A percentile compares a stretch with the other conserved stretches of the same genome.
Evolutionary conservation across 1,140 invertebrate species (phyloP).

Genomic region (Tetramorium parvispinum): DNA sequence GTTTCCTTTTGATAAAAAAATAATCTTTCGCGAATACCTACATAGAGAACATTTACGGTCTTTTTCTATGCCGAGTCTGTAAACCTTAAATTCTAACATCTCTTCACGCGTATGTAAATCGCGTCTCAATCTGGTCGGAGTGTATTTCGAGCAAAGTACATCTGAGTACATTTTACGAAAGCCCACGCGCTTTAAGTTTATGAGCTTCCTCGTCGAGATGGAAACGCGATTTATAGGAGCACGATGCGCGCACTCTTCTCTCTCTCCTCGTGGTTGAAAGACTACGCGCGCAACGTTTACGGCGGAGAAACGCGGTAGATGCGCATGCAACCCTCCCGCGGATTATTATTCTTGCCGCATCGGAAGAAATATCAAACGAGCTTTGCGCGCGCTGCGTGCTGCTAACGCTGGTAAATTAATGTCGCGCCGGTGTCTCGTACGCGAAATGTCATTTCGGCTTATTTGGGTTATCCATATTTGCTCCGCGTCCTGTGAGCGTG

Average conservation of each 20-base stretch:
- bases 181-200: conserved; percentile 56
- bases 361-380: conserved; percentile 59
- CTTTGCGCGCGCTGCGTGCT: conserved; percentile 38
- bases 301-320: not conserved
- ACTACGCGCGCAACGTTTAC: conserved; percentile 33
- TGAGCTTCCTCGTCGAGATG: conserved; percentile 53
- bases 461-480: conserved; percentile 51
- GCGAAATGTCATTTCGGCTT: conserved; percentile 58
- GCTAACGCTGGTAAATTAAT: conserved; percentile 55
- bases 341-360: conserved; percentile 58
- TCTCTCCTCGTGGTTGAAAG: conserved; percentile 29
- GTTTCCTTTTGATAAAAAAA: not conserved
- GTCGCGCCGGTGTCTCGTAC: conserved; percentile 40
- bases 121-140: conserved; percentile 33
- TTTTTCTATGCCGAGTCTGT: not conserved
- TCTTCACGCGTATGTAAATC: conserved; percentile 48
- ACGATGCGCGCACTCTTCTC: conserved; percentile 8
- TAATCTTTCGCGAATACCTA: not conserved
- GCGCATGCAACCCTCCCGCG: conserved; percentile 29
- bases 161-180: conserved; percentile 37
- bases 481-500: not conserved
- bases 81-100: conserved; percentile 48
- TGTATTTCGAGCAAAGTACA: conserved; percentile 42
- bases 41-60: not conserved
- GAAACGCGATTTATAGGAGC: conserved; percentile 57